A percentile compares a stretch with the other conserved stretches of the same genome.
Conservation (phyloP, 2,888 invertebrate genomes). For the Syritta pipiens region DNA sequence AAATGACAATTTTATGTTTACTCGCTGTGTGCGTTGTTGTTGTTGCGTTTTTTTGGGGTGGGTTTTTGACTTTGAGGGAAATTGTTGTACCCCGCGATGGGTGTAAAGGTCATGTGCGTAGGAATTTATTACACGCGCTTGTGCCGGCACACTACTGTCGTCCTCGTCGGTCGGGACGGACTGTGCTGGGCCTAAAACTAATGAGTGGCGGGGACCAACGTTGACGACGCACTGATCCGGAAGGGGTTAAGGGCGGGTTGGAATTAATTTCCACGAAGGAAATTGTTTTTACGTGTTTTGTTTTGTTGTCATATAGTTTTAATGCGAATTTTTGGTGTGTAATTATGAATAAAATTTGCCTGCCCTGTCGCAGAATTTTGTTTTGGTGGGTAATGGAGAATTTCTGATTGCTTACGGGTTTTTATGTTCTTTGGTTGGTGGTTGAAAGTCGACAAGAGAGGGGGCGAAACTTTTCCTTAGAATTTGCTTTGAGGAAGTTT, state of each 20-base stretch:
- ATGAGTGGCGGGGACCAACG: conserved; percentile 6
- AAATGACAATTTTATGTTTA: conserved; percentile 58
- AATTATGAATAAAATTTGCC: not conserved
- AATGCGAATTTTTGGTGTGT: not conserved
- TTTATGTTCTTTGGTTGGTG: too few relatives aligned
- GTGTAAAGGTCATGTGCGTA: conserved; percentile 56
- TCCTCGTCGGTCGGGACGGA: not conserved
- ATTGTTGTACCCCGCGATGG: too few relatives aligned
- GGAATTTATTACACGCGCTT: conserved; percentile 38
- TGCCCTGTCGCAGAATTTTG: too few relatives aligned
- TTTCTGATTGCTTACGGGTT: too few relatives aligned
- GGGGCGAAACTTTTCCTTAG: too few relatives aligned
- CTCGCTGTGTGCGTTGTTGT: conserved; percentile 1
- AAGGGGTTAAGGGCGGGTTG: not conserved
- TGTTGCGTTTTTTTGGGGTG: conserved; percentile 18
- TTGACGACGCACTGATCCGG: not conserved
- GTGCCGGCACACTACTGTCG: conserved; percentile 4
- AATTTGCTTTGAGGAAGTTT: too few relatives aligned
- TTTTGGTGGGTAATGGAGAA: too few relatives aligned
- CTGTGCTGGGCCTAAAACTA: not conserved
- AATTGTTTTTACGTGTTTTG: conserved; percentile 40
- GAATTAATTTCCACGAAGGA: conserved; percentile 46
- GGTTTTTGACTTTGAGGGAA: conserved; percentile 4
- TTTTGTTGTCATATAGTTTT: not conserved
- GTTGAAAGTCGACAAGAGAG: too few relatives aligned